Percentiles rank a stretch among this genome's conserved stretches.
Evolutionary conservation across 1,140 invertebrate species (phyloP).

Genomic region (Meloidogyne floridensis): DNA sequence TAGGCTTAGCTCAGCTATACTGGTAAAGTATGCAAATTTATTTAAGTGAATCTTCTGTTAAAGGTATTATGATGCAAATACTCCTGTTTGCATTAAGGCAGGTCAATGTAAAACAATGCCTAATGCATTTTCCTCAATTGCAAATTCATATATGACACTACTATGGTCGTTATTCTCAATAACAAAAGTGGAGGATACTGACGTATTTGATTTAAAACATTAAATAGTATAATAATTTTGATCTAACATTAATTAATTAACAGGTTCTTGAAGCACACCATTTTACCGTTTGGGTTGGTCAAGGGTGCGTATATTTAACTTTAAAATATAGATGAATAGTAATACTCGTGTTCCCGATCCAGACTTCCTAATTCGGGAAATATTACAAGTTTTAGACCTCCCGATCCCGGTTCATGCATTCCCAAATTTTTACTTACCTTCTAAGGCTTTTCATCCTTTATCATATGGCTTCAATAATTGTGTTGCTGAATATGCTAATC

Average conservation of each 20-base stretch:
- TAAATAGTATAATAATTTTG: conserved; percentile 29
- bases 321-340: not conserved
- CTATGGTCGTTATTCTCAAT: conserved; percentile 72
- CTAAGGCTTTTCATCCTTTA: conserved; percentile 33
- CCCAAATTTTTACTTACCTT: not conserved
- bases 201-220: conserved; percentile 33
- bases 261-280: conserved; percentile 54
- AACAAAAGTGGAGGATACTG: conserved; percentile 67
- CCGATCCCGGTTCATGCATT: too few species aligned
- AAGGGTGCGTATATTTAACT: conserved; percentile 23
- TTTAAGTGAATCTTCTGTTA: not conserved
- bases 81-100: conserved; percentile 51
- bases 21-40: conserved; percentile 53
- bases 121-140: conserved; percentile 66
- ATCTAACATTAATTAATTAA: too few species aligned
- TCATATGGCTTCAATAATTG: conserved; percentile 69
- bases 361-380: too few species aligned
- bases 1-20: conserved; percentile 70
- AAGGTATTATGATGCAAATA: conserved; percentile 58
- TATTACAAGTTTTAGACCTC: too few species aligned
- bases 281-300: conserved; percentile 59
- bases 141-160: conserved; percentile 69
- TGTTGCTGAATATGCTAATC: conserved; percentile 71
- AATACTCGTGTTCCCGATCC: not conserved
- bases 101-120: conserved; percentile 45